These are phyloP conservation scores for Malacoraja senta DNA, from an alignment of 2,797 vertebrate species.

Conservation along the genomic window DNA sequence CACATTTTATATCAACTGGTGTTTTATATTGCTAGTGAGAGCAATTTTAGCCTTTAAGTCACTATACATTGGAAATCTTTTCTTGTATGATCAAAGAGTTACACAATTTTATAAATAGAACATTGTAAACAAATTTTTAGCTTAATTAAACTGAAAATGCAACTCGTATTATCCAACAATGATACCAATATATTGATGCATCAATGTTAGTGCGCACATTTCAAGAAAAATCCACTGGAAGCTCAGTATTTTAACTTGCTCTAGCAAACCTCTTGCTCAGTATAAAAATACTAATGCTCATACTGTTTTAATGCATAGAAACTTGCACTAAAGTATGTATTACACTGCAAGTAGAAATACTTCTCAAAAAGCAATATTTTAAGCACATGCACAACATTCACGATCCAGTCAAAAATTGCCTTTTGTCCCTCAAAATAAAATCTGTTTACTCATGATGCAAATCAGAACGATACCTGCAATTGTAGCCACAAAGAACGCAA, in stretches of 20 bases:
- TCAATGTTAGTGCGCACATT: conserved; percentile 50
- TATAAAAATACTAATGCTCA: conserved; percentile 43
- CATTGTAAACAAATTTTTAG: conserved; percentile 61
- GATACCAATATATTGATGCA: conserved; percentile 47
- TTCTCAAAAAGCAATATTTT: conserved; percentile 44
- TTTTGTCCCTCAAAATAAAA: conserved; percentile 52
- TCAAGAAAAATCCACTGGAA: conserved; percentile 53
- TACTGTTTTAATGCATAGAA: conserved; percentile 41
- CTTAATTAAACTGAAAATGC: conserved; percentile 52
- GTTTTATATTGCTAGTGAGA: conserved; percentile 52
- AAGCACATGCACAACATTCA: conserved; percentile 49
- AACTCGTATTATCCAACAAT: conserved; percentile 57
- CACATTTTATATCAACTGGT: conserved; percentile 52
- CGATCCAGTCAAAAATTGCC: conserved; percentile 47
- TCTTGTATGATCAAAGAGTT: conserved; percentile 48
- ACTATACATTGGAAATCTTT: conserved; percentile 39
- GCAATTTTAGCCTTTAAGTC: conserved; percentile 54
- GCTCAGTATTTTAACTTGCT: conserved; percentile 55
- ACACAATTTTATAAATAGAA: conserved; percentile 61
- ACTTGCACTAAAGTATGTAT: conserved; percentile 38
- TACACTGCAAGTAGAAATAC: conserved; percentile 46
- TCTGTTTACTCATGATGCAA: conserved; percentile 53
- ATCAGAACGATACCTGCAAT: conserved; percentile 51
- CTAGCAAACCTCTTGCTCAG: conserved; percentile 53
- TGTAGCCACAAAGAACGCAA: conserved; percentile 43